Conservation (phyloP, 2,113 vertebrate genomes). For the Hucho hucho region DNA sequence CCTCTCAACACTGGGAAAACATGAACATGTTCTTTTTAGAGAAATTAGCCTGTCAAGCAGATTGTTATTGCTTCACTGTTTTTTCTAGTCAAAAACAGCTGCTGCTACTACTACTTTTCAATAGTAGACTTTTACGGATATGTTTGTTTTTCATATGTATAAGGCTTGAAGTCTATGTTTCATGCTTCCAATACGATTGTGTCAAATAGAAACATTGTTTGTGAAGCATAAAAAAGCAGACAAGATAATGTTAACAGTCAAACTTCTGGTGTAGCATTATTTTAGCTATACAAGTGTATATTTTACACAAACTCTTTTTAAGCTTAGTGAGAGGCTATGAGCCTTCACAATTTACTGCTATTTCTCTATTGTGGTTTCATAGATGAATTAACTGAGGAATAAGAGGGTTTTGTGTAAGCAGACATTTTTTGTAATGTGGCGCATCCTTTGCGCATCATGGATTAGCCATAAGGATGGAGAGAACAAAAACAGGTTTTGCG, state of each 20-base stretch:
- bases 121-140: background rate
- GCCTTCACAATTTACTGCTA: too few relatives aligned
- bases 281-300: too few relatives aligned
- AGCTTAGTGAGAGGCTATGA: too few relatives aligned
- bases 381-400: background rate
- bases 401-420: background rate
- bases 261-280: too few relatives aligned
- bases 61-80: background rate
- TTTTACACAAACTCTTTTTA: too few relatives aligned
- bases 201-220: too few relatives aligned
- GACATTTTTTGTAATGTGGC: conserved; percentile 15
- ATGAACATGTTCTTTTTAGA: background rate
- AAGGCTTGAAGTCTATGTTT: too few relatives aligned
- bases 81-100: background rate
- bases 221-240: too few relatives aligned
- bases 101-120: background rate
- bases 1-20: conserved; percentile 5
- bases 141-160: too few relatives aligned
- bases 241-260: too few relatives aligned
- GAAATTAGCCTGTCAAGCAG: background rate
- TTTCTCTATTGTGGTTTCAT: background rate
- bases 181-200: too few relatives aligned
- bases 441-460: background rate
- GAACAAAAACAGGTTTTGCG: conserved; percentile 52
- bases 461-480: conserved; percentile 21